Conservation (phyloP, 2,113 vertebrate species). For the Phoxinus phoxinus region DNA sequence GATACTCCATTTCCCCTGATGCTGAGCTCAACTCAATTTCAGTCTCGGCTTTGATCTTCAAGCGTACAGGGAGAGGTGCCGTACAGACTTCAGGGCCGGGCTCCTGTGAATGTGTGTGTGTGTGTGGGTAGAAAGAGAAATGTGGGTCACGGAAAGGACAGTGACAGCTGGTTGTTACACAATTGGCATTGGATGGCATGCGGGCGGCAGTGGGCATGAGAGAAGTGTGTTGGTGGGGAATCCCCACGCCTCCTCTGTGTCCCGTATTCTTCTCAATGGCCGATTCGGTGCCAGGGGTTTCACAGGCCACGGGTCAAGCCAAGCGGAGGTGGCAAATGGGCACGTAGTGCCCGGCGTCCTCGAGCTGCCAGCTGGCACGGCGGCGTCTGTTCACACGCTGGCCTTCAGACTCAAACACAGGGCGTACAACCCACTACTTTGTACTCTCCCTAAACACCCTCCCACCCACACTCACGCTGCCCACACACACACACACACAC, state of each 20-base stretch:
- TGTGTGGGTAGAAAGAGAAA: conserved; percentile 64
- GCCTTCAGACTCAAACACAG: conserved; percentile 40
- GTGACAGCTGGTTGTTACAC: conserved; percentile 77
- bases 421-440: conserved; percentile 42
- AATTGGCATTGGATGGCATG: conserved; percentile 62
- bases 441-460: conserved; percentile 28
- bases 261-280: conserved; percentile 64
- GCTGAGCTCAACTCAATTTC: conserved; percentile 57
- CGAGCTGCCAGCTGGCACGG: conserved; percentile 75
- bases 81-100: conserved; percentile 11
- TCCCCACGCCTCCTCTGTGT: conserved; percentile 69
- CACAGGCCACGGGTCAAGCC: conserved; percentile 44
- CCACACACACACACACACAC: conserved; percentile 28
- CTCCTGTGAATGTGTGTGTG: not conserved
- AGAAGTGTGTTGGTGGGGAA: conserved; percentile 74
- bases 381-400: conserved; percentile 55
- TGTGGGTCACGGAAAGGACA: conserved; percentile 77
- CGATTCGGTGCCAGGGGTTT: conserved; percentile 71
- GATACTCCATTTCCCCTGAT: conserved; percentile 57
- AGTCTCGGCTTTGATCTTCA: conserved; percentile 54
- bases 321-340: conserved; percentile 57
- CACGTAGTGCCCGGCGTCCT: conserved; percentile 68
- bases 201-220: conserved; percentile 65
- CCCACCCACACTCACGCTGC: not conserved
- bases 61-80: conserved; percentile 42